Evolutionary conservation across 2,797 vertebrate genomes (phyloP).

Genomic region (Borostomias antarcticus): DNA sequence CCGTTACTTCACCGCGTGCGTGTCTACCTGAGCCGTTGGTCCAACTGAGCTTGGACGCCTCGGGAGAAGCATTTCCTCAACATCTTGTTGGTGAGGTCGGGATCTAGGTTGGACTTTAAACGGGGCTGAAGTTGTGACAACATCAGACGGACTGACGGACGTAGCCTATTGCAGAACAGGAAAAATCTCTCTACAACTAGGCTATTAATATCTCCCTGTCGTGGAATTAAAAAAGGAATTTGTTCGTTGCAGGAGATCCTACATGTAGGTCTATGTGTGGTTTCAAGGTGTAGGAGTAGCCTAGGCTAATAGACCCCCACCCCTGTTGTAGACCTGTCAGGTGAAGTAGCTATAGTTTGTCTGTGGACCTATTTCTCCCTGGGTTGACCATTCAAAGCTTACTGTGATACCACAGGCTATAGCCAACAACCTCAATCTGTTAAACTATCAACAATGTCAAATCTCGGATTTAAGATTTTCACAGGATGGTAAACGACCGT

Average conservation of each 20-base stretch:
- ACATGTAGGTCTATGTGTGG: conserved; percentile 15
- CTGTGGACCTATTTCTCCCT: neutral
- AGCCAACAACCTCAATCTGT: conserved; percentile 18
- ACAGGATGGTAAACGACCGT: conserved; percentile 81
- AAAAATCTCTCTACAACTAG: neutral
- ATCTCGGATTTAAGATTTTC: conserved; percentile 53
- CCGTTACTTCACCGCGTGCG: too few species aligned
- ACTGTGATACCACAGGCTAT: too few species aligned
- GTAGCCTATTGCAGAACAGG: neutral
- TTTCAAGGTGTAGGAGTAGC: conserved; percentile 3
- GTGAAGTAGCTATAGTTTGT: conserved; percentile 12
- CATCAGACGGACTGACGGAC: neutral
- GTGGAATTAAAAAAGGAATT: neutral
- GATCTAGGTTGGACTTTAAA: neutral
- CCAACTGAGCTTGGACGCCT: neutral
- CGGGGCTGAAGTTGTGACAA: neutral
- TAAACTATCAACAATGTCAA: conserved; percentile 11
- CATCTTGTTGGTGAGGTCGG: neutral
- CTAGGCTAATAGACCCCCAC: neutral
- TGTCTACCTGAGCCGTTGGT: too few species aligned
- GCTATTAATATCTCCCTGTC: neutral
- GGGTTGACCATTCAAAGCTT: too few species aligned
- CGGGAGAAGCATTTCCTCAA: neutral
- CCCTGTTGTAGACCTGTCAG: conserved; percentile 3
- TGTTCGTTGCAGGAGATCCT: conserved; percentile 3